Evolutionary conservation across 1,140 invertebrate genomes (phyloP).

Genomic region (Yoshiicerus persimilis): DNA sequence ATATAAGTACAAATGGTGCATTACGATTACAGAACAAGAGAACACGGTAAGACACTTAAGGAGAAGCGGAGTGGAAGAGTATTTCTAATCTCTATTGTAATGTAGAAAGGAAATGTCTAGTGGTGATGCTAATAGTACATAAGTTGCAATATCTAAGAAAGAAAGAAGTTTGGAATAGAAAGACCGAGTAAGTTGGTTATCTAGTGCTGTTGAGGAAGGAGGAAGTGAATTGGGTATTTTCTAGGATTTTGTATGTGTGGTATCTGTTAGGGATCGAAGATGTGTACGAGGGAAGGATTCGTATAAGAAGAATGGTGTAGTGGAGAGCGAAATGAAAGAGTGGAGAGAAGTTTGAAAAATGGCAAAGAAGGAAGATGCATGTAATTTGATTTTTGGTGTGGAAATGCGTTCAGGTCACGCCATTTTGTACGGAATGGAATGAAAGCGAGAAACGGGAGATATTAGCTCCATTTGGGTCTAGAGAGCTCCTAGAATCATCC

Average conservation of each 20-base stretch:
- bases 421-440: constrained; percentile 35
- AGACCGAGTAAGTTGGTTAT: no score
- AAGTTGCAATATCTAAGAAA: not conserved
- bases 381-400: constrained; percentile 47
- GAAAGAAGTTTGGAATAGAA: not conserved
- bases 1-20: not conserved
- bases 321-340: not conserved
- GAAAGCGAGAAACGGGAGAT: not conserved
- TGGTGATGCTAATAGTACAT: not conserved
- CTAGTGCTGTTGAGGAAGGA: not conserved
- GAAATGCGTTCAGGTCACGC: constrained; percentile 49
- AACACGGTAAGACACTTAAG: no score
- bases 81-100: not conserved
- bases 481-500: no score
- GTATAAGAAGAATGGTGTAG: not conserved
- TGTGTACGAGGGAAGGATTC: not conserved
- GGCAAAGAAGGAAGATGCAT: constrained; percentile 41
- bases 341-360: constrained; percentile 46
- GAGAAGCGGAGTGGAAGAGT: not conserved
- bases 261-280: not conserved
- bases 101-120: not conserved
- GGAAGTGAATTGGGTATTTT: not conserved
- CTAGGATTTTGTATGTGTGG: not conserved
- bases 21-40: not conserved
- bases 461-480: not conserved